Conservation (phyloP, 2,888 invertebrate species). For the Pseudeuparius sepicola region DNA sequence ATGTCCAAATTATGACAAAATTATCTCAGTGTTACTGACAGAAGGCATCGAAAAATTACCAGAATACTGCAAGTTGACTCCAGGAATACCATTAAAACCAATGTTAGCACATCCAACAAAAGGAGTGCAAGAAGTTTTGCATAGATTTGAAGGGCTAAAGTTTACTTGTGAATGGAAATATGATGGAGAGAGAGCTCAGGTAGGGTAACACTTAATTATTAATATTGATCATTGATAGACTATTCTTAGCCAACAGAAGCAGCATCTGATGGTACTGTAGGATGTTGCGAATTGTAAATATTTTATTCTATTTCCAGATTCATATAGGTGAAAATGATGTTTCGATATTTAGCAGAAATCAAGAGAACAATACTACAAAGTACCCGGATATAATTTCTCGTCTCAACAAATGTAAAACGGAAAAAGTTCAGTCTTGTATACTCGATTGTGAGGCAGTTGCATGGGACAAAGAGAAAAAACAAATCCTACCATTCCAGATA, state of each 20-base stretch:
- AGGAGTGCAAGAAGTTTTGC: constrained; percentile 81
- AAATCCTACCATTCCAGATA: constrained; percentile 93
- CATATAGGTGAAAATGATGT: constrained; percentile 64
- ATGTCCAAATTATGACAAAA: constrained; percentile 86
- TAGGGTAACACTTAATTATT: too few relatives aligned
- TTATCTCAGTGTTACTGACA: constrained; percentile 68
- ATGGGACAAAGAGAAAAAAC: constrained; percentile 78
- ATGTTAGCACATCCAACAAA: constrained; percentile 98
- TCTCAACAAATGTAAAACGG: constrained; percentile 48
- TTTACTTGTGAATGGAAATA: constrained; percentile 99
- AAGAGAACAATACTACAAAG: constrained; percentile 87
- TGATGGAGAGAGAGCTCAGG: constrained; percentile 97
- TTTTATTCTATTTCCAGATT: constrained; percentile 48
- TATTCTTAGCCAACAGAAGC: too few relatives aligned
- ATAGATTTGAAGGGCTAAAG: constrained; percentile 57
- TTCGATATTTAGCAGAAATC: constrained; percentile 88
- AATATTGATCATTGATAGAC: too few relatives aligned
- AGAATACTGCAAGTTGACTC: constrained; percentile 72
- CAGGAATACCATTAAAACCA: constrained; percentile 91
- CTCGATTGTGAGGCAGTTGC: constrained; percentile 97
- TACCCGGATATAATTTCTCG: constrained; percentile 88
- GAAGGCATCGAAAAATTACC: constrained; percentile 69
- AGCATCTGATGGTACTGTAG: too few relatives aligned
- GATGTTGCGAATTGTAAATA: too few relatives aligned
- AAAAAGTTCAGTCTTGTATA: constrained; percentile 67